These are phyloP conservation scores for Drosophila sordidula DNA, from an alignment of 2,888 invertebrate genomes.

Conservation along the genomic window DNA sequence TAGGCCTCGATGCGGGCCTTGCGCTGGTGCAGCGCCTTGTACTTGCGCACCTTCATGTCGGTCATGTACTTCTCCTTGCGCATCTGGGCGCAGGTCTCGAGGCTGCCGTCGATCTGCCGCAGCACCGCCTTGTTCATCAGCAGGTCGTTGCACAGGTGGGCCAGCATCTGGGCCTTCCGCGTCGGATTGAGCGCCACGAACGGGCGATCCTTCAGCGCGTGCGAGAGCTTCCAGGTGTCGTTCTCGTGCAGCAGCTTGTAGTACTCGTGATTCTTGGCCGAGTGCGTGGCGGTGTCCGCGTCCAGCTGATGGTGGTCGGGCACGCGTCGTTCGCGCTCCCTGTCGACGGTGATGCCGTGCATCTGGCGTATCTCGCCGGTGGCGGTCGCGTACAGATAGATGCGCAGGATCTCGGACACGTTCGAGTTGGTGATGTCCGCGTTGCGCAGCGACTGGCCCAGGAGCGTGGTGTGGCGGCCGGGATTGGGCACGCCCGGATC, in stretches of 20 bases:
- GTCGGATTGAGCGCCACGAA: conserved; percentile 94
- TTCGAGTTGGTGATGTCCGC: conserved; percentile 96
- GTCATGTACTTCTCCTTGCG: conserved; percentile 96
- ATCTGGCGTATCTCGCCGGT: conserved; percentile 93
- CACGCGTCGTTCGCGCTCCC: conserved; percentile 91
- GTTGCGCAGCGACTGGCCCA: conserved; percentile 95
- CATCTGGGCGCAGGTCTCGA: conserved; percentile 94
- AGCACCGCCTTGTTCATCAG: conserved; percentile 96
- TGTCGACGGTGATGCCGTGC: conserved; percentile 92
- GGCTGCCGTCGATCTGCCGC: conserved; percentile 94
- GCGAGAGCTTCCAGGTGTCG: conserved; percentile 91
- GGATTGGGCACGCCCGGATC: conserved; percentile 97
- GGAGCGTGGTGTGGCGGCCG: conserved; percentile 93
- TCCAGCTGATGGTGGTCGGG: conserved; percentile 93
- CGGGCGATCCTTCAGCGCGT: conserved; percentile 92
- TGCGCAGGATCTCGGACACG: conserved; percentile 95
- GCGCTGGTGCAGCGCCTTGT: conserved; percentile 89
- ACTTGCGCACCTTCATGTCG: conserved; percentile 97
- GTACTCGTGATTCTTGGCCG: conserved; percentile 91
- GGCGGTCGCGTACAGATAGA: conserved; percentile 95
- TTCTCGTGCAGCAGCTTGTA: conserved; percentile 92
- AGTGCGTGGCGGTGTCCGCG: conserved; percentile 88
- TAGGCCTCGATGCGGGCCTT: conserved; percentile 91
- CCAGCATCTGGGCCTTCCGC: conserved; percentile 94
- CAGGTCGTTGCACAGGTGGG: conserved; percentile 97